Conservation (phyloP, 2,888 invertebrate species). For the Congeria kusceri region DNA sequence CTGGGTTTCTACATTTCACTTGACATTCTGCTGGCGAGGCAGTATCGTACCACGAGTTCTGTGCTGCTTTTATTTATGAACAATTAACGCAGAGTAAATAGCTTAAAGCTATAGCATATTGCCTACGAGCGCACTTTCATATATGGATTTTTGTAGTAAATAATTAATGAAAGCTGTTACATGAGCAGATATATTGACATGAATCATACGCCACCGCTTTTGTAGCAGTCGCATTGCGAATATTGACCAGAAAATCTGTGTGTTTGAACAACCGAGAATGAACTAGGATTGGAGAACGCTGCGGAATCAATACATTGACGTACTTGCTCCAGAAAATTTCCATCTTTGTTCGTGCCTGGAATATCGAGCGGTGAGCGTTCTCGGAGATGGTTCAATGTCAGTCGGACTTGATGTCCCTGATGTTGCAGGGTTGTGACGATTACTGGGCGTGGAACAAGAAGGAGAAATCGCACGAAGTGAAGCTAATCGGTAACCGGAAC, state of each 20-base stretch:
- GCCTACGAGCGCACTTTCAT: constrained; percentile 16
- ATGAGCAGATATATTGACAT: constrained; percentile 3
- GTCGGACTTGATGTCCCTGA: constrained; percentile 54
- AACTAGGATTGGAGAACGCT: not conserved
- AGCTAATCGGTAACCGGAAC: constrained; percentile 86
- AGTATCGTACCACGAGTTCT: not conserved
- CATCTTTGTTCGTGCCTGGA: constrained; percentile 11
- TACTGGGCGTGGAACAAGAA: constrained; percentile 90
- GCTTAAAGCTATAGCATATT: not conserved
- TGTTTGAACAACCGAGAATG: constrained; percentile 3
- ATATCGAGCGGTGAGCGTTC: constrained; percentile 14
- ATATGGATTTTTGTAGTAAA: constrained; percentile 40
- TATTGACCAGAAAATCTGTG: not conserved
- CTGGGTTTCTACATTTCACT: constrained; percentile 34
- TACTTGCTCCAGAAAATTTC: not conserved
- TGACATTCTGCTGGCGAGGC: constrained; percentile 7
- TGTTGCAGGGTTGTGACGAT: constrained; percentile 88
- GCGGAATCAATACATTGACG: constrained; percentile 27
- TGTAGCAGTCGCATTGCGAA: not conserved
- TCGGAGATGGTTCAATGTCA: constrained; percentile 57
- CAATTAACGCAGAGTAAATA: too few species aligned
- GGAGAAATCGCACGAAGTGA: constrained; percentile 87
- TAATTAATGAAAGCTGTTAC: constrained; percentile 27
- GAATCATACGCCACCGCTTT: constrained; percentile 9
- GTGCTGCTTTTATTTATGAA: too few species aligned